These are phyloP conservation scores for Ceyx cyanopectus DNA, from an alignment of 2,113 vertebrate species.

Conservation along the genomic window DNA sequence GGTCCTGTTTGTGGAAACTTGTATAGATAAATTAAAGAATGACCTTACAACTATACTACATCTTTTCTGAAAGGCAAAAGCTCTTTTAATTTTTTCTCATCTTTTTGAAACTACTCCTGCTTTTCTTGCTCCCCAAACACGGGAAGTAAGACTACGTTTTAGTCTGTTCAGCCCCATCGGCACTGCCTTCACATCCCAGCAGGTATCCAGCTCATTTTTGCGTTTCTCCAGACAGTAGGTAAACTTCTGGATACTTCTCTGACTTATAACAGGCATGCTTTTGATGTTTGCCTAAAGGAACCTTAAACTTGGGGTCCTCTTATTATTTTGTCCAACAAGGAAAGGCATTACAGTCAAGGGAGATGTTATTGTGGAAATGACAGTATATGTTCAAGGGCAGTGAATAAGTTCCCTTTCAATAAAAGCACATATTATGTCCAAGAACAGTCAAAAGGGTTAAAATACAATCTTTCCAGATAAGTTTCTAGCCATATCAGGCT, in stretches of 20 bases:
- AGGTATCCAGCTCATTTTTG: slow-evolving; percentile 3
- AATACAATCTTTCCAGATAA: slow-evolving; percentile 73
- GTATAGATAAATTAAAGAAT: neutral
- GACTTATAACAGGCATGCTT: slow-evolving; percentile 12
- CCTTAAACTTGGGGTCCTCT: slow-evolving; percentile 32
- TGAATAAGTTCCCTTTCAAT: slow-evolving; percentile 53
- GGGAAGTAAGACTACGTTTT: neutral
- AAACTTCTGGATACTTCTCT: slow-evolving; percentile 49
- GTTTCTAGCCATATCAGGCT: slow-evolving; percentile 71
- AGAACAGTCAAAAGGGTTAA: slow-evolving; percentile 74
- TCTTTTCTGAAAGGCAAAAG: slow-evolving; percentile 1
- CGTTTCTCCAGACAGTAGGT: slow-evolving; percentile 6
- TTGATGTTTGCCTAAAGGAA: slow-evolving; percentile 50
- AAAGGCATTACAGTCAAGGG: slow-evolving; percentile 26
- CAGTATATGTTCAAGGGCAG: slow-evolving; percentile 26
- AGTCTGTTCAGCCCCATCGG: neutral
- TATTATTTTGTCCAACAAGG: slow-evolving; percentile 62
- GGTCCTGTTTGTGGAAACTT: neutral
- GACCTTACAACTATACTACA: neutral
- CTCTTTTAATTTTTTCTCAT: neutral
- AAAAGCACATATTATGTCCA: slow-evolving; percentile 42
- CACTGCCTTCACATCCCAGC: slow-evolving; percentile 18
- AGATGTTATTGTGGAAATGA: slow-evolving; percentile 8
- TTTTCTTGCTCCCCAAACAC: slow-evolving; percentile 10
- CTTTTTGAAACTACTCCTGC: neutral